These are phyloP conservation scores for Chaetodon trifasciatus DNA, from an alignment of 2,797 vertebrate species.

Conservation along the genomic window DNA sequence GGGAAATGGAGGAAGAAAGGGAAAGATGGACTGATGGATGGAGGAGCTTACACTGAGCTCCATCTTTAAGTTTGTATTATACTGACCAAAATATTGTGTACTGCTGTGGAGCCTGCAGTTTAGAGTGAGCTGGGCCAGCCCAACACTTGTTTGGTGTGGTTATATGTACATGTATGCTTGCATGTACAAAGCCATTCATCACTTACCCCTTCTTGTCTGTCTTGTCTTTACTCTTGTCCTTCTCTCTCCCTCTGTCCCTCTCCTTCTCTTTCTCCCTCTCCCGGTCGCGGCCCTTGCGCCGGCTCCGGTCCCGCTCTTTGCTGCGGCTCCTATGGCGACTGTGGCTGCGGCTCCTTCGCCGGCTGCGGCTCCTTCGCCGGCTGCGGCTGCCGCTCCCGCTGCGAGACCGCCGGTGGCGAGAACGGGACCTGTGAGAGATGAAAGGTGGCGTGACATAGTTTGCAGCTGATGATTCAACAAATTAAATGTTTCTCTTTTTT, in stretches of 20 bases:
- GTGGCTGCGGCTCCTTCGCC: constrained; percentile 85
- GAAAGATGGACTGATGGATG: constrained; percentile 71
- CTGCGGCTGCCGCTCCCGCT: constrained; percentile 85
- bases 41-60: constrained; percentile 54
- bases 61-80: constrained; percentile 50
- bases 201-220: constrained; percentile 88
- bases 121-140: constrained; percentile 38
- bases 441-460: not conserved
- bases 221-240: constrained; percentile 87
- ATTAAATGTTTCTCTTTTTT: not conserved
- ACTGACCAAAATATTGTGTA: constrained; percentile 38
- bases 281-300: constrained; percentile 87
- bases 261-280: constrained; percentile 85
- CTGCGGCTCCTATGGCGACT: constrained; percentile 85
- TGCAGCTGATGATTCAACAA: not conserved
- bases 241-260: constrained; percentile 82
- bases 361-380: constrained; percentile 73
- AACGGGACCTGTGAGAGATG: constrained; percentile 78
- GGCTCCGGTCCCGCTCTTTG: constrained; percentile 85
- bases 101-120: constrained; percentile 21
- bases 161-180: not conserved
- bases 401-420: constrained; percentile 87
- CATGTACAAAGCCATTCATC: constrained; percentile 29
- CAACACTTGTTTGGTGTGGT: constrained; percentile 23
- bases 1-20: constrained; percentile 57